Conservation (phyloP, 2,888 invertebrate species). For the Cataglyphis cursor region DNA sequence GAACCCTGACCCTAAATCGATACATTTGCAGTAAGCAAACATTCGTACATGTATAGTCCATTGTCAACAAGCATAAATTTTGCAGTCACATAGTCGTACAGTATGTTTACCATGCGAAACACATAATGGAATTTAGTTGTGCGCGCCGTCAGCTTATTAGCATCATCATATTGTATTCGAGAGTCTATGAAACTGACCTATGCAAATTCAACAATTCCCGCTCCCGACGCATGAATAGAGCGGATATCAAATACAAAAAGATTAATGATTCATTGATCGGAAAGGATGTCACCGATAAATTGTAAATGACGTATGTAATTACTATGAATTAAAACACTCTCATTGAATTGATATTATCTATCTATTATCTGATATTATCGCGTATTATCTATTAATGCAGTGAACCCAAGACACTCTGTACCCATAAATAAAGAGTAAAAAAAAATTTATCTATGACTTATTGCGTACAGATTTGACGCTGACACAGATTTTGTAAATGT, state of each 20-base stretch:
- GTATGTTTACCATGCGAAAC: neutral
- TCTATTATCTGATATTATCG: neutral
- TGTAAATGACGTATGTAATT: neutral
- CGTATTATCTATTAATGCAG: neutral
- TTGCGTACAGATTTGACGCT: neutral
- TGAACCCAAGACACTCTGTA: neutral
- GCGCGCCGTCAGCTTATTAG: neutral
- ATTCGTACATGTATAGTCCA: neutral
- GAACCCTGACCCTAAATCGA: neutral
- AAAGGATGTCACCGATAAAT: neutral
- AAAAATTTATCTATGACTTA: neutral
- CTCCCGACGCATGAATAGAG: neutral
- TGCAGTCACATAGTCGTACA: neutral
- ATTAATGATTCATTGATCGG: neutral
- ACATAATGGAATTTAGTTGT: neutral
- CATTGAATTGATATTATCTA: neutral
- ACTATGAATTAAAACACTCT: neutral
- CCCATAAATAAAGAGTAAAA: neutral
- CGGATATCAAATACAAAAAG: neutral
- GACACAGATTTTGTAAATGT: neutral
- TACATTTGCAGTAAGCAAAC: neutral
- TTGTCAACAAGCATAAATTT: slow-evolving; percentile 8
- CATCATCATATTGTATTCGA: neutral
- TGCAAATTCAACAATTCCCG: neutral
- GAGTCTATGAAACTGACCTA: neutral